Evolutionary conservation across 1,140 invertebrate genomes (phyloP).

Genomic region (Zaprionus lachaisei): DNA sequence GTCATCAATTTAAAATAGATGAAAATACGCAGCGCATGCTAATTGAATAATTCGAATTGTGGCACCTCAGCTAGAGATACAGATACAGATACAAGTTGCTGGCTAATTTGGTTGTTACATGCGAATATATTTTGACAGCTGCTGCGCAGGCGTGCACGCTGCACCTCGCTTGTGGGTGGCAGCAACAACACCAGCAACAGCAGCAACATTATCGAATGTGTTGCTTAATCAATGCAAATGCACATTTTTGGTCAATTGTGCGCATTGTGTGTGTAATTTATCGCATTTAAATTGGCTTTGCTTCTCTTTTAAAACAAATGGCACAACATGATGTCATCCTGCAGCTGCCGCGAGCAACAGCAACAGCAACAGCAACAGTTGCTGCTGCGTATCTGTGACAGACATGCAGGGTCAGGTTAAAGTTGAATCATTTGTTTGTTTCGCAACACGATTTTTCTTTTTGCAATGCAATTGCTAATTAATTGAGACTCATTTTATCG

Average conservation of each 20-base stretch:
- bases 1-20: slow-evolving; percentile 81
- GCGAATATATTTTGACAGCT: slow-evolving; percentile 77
- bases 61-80: slow-evolving; percentile 57
- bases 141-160: slow-evolving; percentile 46
- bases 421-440: slow-evolving; percentile 83
- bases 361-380: not conserved
- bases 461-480: slow-evolving; percentile 68
- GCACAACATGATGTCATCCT: slow-evolving; percentile 68
- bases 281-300: slow-evolving; percentile 68
- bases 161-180: slow-evolving; percentile 47
- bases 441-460: slow-evolving; percentile 79
- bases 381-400: slow-evolving; percentile 70
- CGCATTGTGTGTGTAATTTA: slow-evolving; percentile 64
- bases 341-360: slow-evolving; percentile 30
- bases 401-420: slow-evolving; percentile 84
- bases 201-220: slow-evolving; percentile 6
- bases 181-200: slow-evolving; percentile 20
- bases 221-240: slow-evolving; percentile 75
- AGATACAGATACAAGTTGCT: slow-evolving; percentile 50
- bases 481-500: slow-evolving; percentile 77
- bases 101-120: slow-evolving; percentile 68
- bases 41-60: slow-evolving; percentile 82
- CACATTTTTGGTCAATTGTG: slow-evolving; percentile 78
- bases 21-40: slow-evolving; percentile 82
- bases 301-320: slow-evolving; percentile 73